Conservation (phyloP, 2,113 vertebrate genomes). For the Carassius carassius region DNA sequence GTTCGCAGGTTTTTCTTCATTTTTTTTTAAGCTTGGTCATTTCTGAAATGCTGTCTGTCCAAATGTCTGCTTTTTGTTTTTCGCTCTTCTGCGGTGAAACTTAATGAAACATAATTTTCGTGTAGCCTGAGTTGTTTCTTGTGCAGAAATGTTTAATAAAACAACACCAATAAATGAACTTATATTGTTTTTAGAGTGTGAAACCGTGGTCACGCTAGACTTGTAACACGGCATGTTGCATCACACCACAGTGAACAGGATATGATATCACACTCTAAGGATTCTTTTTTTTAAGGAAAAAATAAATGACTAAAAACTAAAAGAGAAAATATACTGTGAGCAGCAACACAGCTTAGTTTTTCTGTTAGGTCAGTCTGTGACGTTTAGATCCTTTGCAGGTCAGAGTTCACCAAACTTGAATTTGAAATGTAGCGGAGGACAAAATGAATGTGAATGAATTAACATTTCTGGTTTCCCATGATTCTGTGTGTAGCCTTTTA, state of each 20-base stretch:
- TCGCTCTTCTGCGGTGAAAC: not conserved
- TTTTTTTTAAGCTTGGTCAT: too few relatives aligned
- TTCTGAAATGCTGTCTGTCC: constrained; percentile 7
- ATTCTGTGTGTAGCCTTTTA: not conserved
- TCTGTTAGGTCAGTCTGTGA: not conserved
- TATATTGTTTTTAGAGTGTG: constrained; percentile 2
- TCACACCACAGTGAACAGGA: not conserved
- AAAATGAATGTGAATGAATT: not conserved
- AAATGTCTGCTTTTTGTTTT: constrained; percentile 16
- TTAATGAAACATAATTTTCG: not conserved
- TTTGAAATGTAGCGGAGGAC: not conserved
- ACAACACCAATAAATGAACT: not conserved
- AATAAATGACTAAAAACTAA: not conserved
- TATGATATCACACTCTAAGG: not conserved
- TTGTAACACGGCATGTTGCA: not conserved
- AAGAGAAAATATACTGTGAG: not conserved
- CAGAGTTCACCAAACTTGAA: not conserved
- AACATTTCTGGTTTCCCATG: not conserved
- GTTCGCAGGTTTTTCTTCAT: not conserved
- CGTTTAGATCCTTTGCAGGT: not conserved
- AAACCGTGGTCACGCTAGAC: not conserved
- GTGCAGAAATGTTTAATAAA: constrained; percentile 26
- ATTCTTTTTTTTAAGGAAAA: not conserved
- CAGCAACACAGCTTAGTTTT: too few relatives aligned
- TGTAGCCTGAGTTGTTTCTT: constrained; percentile 6